Evolutionary conservation across 2,888 invertebrate genomes (phyloP).

Genomic region (Trissoscelio sp.): DNA sequence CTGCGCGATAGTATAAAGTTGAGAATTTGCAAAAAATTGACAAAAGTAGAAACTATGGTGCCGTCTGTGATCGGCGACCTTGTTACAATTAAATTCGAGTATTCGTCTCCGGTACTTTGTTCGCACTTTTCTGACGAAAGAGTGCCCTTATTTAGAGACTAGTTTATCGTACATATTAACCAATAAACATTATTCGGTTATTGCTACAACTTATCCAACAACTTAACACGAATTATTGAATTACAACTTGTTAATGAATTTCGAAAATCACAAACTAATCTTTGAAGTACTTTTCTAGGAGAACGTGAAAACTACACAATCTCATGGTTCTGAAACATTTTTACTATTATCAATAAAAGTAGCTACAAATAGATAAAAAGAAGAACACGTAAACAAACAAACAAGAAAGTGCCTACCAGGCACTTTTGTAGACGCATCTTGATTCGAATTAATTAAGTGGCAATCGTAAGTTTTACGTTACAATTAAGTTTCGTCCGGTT

Average conservation of each 20-base stretch:
- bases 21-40: conserved; percentile 1
- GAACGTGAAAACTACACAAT: conserved; percentile 35
- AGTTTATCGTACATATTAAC: conserved; percentile 65
- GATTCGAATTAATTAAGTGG: conserved; percentile 33
- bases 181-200: conserved; percentile 57
- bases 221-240: conserved; percentile 32
- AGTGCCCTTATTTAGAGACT: conserved; percentile 69
- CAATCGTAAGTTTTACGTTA: conserved; percentile 44
- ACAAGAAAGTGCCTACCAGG: conserved; percentile 16
- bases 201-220: conserved; percentile 57
- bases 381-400: conserved; percentile 39
- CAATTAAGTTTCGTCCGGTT: conserved; percentile 18
- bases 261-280: neutral
- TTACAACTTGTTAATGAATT: conserved; percentile 24
- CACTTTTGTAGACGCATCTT: conserved; percentile 11
- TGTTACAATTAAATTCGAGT: conserved; percentile 62
- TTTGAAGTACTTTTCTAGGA: conserved; percentile 11
- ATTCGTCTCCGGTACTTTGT: conserved; percentile 68
- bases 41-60: conserved; percentile 3
- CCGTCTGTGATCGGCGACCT: conserved; percentile 20
- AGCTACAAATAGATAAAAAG: conserved; percentile 30
- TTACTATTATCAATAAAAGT: conserved; percentile 36
- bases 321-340: too few relatives aligned
- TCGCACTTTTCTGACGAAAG: conserved; percentile 49
- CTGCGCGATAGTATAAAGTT: conserved; percentile 11